A percentile compares a stretch with the other conserved stretches of the same genome.
Conservation (phyloP, 2,113 vertebrate genomes). For the Datnioides undecimradiatus region DNA sequence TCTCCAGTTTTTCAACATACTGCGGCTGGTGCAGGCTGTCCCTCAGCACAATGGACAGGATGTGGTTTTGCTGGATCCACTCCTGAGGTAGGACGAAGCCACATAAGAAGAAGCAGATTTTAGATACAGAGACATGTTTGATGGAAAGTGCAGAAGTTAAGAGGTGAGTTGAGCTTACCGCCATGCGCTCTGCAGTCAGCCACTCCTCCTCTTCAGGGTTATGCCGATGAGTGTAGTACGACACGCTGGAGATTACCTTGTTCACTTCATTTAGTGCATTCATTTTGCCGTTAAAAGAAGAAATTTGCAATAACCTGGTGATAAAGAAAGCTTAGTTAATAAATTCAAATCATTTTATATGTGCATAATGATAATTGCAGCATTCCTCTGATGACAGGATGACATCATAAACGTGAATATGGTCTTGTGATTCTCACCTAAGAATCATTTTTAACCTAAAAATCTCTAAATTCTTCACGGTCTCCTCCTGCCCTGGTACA, state of each 20-base stretch:
- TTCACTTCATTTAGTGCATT: conserved; percentile 99
- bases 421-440: conserved; percentile 87
- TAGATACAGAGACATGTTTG: not conserved
- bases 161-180: conserved; percentile 83
- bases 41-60: conserved; percentile 96
- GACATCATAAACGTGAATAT: not conserved
- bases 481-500: conserved; percentile 99
- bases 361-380: not conserved
- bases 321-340: not conserved
- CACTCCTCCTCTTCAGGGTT: conserved; percentile 99
- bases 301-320: conserved; percentile 98
- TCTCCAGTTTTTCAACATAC: conserved; percentile 99
- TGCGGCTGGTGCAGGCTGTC: conserved; percentile 99
- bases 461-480: conserved; percentile 99
- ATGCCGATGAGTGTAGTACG: conserved; percentile 98
- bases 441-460: conserved; percentile 99
- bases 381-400: not conserved
- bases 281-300: conserved; percentile 99
- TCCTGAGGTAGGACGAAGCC: conserved; percentile 83
- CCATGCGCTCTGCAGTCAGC: conserved; percentile 99
- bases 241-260: conserved; percentile 99
- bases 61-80: conserved; percentile 99
- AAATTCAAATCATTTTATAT: not conserved
- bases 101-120: conserved; percentile 1
- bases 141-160: not conserved